Evolutionary conservation across 2,888 invertebrate species (phyloP).

Genomic region (Pachycephus smyrnensis): DNA sequence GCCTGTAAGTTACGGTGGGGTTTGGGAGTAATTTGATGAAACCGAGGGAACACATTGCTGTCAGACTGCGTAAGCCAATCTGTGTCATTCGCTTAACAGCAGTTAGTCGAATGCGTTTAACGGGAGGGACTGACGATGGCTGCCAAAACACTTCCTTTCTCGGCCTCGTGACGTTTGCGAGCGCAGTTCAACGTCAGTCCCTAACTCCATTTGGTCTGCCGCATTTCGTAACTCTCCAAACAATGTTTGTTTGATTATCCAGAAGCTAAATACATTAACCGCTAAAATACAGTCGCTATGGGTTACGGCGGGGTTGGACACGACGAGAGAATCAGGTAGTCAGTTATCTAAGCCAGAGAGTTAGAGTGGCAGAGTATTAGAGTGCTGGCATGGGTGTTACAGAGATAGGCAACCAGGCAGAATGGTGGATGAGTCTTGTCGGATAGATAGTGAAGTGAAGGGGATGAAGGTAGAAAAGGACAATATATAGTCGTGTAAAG

Average conservation of each 20-base stretch:
- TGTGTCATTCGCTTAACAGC: slow-evolving; percentile 38
- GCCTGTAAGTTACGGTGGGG: neutral
- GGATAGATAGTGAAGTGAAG: neutral
- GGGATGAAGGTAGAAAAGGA: neutral
- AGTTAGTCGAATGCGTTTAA: slow-evolving; percentile 28
- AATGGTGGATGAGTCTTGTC: neutral
- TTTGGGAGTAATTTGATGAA: neutral
- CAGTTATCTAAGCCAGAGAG: neutral
- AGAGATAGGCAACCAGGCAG: neutral
- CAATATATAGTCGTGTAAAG: neutral
- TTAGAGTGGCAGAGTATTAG: neutral
- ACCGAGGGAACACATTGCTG: neutral
- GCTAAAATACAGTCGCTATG: slow-evolving; percentile 17
- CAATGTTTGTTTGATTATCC: slow-evolving; percentile 44
- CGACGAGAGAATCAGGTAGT: neutral
- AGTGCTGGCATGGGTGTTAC: neutral
- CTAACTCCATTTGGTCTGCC: slow-evolving; percentile 24
- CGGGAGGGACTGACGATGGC: neutral
- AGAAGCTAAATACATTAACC: slow-evolving; percentile 41
- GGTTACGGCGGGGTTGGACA: neutral
- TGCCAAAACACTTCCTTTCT: slow-evolving; percentile 19
- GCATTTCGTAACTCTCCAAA: slow-evolving; percentile 42
- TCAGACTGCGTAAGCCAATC: slow-evolving; percentile 32
- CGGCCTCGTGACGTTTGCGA: neutral
- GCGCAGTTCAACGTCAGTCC: slow-evolving; percentile 8